phyloP scores from a whole-genome alignment of 2,888 invertebrate species.

The Fissipunctia ypsillon region DNA sequence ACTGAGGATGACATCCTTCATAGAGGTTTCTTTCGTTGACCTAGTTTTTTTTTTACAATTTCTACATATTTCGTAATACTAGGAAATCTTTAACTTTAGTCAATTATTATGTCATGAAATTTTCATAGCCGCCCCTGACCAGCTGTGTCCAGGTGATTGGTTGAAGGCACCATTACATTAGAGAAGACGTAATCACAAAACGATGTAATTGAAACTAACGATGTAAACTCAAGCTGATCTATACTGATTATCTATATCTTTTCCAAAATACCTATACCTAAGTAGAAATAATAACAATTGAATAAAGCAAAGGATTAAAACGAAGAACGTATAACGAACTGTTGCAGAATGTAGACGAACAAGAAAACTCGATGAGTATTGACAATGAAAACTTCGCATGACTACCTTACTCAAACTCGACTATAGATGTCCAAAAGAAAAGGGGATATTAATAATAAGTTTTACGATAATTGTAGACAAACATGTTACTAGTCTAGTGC shows the following conservation, averaged over 20 bases:
- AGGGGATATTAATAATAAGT: constrained; percentile 3
- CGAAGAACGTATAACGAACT: background rate
- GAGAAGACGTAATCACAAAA: background rate
- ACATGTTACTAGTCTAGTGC: background rate
- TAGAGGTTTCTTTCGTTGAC: constrained; percentile 24
- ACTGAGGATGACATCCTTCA: constrained; percentile 23
- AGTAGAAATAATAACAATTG: background rate
- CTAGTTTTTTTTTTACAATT: constrained; percentile 22
- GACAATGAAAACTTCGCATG: constrained; percentile 3
- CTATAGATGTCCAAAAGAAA: background rate
- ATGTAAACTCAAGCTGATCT: background rate
- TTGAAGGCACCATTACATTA: background rate
- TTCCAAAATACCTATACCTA: background rate
- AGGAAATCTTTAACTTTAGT: background rate
- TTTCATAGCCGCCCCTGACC: background rate
- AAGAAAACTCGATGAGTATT: background rate
- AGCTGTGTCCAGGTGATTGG: background rate
- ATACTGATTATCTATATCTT: too few species aligned
- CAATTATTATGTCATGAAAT: too few species aligned
- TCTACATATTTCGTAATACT: background rate
- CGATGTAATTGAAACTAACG: background rate
- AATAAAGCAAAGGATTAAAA: background rate
- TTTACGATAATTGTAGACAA: background rate
- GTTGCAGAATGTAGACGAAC: background rate
- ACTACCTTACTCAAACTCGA: background rate